A percentile compares a stretch with the other conserved stretches of the same genome.
Conservation (phyloP, 1,140 invertebrate genomes). For the Diachasmimorpha longicaudata region DNA sequence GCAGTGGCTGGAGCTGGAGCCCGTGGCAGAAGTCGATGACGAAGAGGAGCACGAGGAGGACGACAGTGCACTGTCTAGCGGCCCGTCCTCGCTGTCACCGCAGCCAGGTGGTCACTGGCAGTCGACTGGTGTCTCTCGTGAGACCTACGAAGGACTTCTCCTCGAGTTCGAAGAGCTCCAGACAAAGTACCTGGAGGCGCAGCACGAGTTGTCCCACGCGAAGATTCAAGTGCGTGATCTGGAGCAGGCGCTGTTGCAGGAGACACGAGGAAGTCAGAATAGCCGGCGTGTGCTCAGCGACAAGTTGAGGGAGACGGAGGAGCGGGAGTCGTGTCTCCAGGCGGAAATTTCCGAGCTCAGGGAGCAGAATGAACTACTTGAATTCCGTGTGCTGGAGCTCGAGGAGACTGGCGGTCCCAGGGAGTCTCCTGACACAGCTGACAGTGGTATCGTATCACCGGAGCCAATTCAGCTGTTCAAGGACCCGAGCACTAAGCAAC, state of each 20-base stretch:
- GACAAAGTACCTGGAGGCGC: slow-evolving; percentile 47
- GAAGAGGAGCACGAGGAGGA: slow-evolving; percentile 53
- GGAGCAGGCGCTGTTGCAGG: slow-evolving; percentile 55
- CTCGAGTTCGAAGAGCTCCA: slow-evolving; percentile 51
- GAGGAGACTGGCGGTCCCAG: slow-evolving; percentile 50
- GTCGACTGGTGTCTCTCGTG: slow-evolving; percentile 44
- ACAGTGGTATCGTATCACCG: slow-evolving; percentile 53
- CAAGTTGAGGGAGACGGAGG: slow-evolving; percentile 52
- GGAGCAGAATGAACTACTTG: slow-evolving; percentile 63
- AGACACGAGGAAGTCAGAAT: slow-evolving; percentile 50
- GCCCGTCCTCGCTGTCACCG: slow-evolving; percentile 50
- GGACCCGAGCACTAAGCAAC: slow-evolving; percentile 44
- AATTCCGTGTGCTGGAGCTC: slow-evolving; percentile 62
- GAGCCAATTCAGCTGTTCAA: slow-evolving; percentile 50
- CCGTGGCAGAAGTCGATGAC: slow-evolving; percentile 56
- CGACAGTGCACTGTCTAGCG: slow-evolving; percentile 52
- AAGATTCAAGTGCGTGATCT: slow-evolving; percentile 50
- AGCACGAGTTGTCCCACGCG: slow-evolving; percentile 47
- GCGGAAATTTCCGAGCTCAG: slow-evolving; percentile 61
- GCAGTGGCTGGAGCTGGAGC: slow-evolving; percentile 54
- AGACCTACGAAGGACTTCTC: slow-evolving; percentile 49
- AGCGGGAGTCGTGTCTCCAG: slow-evolving; percentile 56
- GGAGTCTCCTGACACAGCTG: slow-evolving; percentile 46
- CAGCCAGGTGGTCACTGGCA: slow-evolving; percentile 49
- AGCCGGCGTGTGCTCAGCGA: slow-evolving; percentile 44